Conservation (phyloP, 2,888 invertebrate species). For the Syrphus vitripennis region DNA sequence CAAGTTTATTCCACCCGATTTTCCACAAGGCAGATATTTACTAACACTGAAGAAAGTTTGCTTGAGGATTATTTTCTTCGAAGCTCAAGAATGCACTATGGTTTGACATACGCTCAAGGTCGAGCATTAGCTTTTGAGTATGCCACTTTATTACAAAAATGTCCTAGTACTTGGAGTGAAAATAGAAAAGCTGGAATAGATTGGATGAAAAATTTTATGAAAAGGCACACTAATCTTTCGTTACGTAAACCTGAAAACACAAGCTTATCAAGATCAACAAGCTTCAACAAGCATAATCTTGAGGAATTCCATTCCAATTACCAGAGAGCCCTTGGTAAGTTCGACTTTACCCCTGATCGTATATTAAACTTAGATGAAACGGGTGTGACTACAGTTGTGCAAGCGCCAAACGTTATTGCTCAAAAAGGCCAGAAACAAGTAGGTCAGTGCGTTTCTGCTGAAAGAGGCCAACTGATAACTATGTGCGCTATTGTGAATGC, state of each 20-base stretch:
- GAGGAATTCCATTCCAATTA: no score
- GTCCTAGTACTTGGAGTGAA: no score
- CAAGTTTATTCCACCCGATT: conserved; percentile 48
- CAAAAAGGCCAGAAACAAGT: conserved; percentile 69
- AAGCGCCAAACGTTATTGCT: conserved; percentile 67
- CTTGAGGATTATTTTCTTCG: no score
- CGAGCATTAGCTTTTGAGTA: no score
- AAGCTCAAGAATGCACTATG: no score
- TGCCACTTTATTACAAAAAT: no score
- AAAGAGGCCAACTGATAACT: conserved; percentile 29
- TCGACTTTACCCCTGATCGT: conserved; percentile 53
- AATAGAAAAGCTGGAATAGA: no score
- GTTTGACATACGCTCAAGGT: no score
- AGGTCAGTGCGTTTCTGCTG: conserved; percentile 72
- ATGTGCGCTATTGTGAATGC: no score
- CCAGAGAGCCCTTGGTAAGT: conserved; percentile 42
- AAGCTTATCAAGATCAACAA: conserved; percentile 36
- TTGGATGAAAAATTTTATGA: conserved; percentile 1
- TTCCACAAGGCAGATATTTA: not conserved
- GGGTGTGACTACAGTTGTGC: no score
- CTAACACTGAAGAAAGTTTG: no score
- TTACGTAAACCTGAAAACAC: conserved; percentile 68
- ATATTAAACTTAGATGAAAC: conserved; percentile 72
- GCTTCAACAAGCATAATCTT: no score
- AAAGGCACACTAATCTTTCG: conserved; percentile 68